Percentiles rank a stretch among this genome's conserved stretches.
Conservation (phyloP, 2,113 vertebrate genomes). For the Plecturocebus donacophilus region DNA sequence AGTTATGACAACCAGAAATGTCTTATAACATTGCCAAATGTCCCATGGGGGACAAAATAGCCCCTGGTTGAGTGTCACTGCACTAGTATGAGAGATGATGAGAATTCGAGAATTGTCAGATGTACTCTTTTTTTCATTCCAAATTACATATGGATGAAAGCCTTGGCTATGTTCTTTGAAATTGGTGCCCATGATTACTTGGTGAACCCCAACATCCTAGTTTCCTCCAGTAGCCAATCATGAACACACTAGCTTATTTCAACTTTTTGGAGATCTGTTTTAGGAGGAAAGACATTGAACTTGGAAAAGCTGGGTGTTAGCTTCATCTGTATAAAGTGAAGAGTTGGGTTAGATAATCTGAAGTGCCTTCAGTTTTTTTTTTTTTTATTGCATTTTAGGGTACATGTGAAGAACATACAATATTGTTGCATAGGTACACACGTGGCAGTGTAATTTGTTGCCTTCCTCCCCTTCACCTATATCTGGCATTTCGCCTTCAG, state of each 20-base stretch:
- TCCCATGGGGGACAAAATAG: neutral
- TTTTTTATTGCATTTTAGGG: no score
- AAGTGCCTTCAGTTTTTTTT: neutral
- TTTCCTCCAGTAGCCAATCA: neutral
- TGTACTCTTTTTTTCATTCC: neutral
- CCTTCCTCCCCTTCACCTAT: no score
- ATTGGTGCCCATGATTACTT: neutral
- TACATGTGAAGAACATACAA: no score
- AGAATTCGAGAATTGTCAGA: neutral
- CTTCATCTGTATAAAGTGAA: neutral
- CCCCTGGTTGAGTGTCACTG: neutral
- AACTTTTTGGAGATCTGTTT: neutral
- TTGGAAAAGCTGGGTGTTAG: neutral
- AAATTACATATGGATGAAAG: neutral
- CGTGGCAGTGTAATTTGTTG: no score
- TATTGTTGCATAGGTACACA: no score
- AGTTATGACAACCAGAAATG: neutral
- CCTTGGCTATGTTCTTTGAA: neutral
- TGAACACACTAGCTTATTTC: neutral
- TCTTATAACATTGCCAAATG: neutral
- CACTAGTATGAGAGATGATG: neutral
- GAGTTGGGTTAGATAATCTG: neutral
- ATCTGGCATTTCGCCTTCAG: no score
- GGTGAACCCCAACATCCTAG: accelerated
- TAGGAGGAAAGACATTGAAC: neutral